These are phyloP conservation scores for Bombus turneri DNA, from an alignment of 1,140 invertebrate genomes.

Conservation along the genomic window DNA sequence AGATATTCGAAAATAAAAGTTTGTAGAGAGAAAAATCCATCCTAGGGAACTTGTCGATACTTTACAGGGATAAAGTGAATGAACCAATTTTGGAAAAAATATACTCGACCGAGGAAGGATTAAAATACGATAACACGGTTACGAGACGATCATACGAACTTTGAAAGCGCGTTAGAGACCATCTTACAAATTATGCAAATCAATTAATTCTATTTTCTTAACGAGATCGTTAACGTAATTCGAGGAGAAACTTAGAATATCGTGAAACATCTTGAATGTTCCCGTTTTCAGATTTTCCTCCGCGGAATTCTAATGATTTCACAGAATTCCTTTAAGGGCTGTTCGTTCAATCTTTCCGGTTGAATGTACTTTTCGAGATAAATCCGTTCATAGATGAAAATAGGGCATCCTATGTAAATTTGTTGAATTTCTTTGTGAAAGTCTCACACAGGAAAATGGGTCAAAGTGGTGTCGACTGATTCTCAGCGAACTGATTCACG, in stretches of 20 bases:
- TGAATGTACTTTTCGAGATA: neutral
- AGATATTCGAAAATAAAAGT: no score
- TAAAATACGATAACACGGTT: no score
- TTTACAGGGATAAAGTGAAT: no score
- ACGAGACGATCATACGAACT: no score
- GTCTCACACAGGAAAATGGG: neutral
- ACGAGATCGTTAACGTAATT: neutral
- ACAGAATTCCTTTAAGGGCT: neutral
- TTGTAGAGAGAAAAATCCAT: no score
- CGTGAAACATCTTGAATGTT: neutral
- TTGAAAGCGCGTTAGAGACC: no score
- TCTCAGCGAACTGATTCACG: neutral
- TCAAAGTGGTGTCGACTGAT: neutral
- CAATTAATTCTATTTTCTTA: neutral
- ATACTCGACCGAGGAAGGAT: no score
- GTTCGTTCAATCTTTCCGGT: constrained; percentile 14
- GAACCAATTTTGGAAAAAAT: no score
- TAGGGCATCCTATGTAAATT: constrained; percentile 7
- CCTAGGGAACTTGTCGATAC: no score
- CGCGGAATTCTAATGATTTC: constrained; percentile 14
- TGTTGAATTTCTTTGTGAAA: constrained; percentile 3
- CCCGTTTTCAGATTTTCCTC: neutral
- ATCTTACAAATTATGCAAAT: no score
- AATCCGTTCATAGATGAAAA: constrained; percentile 15
- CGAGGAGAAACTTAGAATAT: neutral